A percentile compares a stretch with the other conserved stretches of the same genome.
Conservation (phyloP, 2,797 vertebrate species). For the Sebastes aleutianus region DNA sequence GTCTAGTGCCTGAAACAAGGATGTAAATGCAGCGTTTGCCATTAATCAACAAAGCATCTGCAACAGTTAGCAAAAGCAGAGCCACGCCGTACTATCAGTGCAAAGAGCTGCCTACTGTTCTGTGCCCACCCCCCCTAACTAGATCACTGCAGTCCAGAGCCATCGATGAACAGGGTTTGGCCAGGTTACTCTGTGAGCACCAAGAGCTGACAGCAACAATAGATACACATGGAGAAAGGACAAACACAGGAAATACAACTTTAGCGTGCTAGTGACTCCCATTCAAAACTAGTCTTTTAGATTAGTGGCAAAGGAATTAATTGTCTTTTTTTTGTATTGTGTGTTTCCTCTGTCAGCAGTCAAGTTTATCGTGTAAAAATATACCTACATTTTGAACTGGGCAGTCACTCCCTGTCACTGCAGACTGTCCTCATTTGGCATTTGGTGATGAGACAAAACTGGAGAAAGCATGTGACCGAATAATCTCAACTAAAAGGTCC, state of each 20-base stretch:
- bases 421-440: not conserved
- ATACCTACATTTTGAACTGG: not conserved
- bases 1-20: slow-evolving; percentile 79
- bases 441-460: not conserved
- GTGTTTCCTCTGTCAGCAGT: not conserved
- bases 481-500: not conserved
- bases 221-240: not conserved
- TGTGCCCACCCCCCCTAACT: slow-evolving; percentile 19
- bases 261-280: not conserved
- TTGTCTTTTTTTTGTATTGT: not conserved
- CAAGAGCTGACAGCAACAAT: not conserved
- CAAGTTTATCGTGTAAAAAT: not conserved
- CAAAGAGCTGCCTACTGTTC: slow-evolving; percentile 57
- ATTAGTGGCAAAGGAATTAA: not conserved
- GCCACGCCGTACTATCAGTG: slow-evolving; percentile 47
- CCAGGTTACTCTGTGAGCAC: slow-evolving; percentile 11
- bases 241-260: not conserved
- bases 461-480: not conserved
- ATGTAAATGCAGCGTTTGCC: slow-evolving; percentile 69
- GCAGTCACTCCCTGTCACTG: not conserved
- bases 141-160: slow-evolving; percentile 49
- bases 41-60: slow-evolving; percentile 63
- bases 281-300: not conserved
- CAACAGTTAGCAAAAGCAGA: slow-evolving; percentile 55
- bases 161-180: slow-evolving; percentile 36